These are phyloP conservation scores for Lagenorhynchus albirostris DNA, from an alignment of 2,113 vertebrate genomes.

Conservation along the genomic window DNA sequence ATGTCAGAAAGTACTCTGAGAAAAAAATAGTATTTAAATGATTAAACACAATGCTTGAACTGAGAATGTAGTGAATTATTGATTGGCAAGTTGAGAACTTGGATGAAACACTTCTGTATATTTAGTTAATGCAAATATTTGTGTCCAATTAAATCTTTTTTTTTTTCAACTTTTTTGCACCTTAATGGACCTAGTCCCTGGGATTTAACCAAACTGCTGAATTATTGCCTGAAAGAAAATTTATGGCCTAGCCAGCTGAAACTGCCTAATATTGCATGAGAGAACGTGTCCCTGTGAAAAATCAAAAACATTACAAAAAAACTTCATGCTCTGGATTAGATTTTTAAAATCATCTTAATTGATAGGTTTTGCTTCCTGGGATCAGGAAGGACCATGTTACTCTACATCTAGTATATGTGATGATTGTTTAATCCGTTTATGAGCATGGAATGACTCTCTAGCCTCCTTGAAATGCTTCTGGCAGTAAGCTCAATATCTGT, in stretches of 20 bases:
- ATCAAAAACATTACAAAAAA: background rate
- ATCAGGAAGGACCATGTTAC: background rate
- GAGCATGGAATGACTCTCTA: background rate
- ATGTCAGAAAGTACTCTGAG: background rate
- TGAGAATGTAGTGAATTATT: background rate
- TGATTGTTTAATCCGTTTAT: background rate
- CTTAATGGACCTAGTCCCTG: background rate
- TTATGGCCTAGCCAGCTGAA: background rate
- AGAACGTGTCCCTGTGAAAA: background rate
- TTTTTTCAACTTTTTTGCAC: background rate
- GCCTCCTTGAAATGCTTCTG: background rate
- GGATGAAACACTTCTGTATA: background rate
- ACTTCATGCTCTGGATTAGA: background rate
- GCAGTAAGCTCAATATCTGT: background rate
- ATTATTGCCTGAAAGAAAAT: background rate
- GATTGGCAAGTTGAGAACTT: background rate
- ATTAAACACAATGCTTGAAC: background rate
- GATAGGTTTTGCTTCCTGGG: background rate
- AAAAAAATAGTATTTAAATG: background rate
- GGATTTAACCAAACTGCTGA: background rate
- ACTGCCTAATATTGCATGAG: background rate
- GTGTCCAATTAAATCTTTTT: background rate
- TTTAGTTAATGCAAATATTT: background rate
- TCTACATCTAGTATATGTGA: background rate
- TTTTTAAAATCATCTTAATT: background rate